Evolutionary conservation across 2,888 invertebrate species (phyloP).

Genomic region (Tenthredo scrophulariae): DNA sequence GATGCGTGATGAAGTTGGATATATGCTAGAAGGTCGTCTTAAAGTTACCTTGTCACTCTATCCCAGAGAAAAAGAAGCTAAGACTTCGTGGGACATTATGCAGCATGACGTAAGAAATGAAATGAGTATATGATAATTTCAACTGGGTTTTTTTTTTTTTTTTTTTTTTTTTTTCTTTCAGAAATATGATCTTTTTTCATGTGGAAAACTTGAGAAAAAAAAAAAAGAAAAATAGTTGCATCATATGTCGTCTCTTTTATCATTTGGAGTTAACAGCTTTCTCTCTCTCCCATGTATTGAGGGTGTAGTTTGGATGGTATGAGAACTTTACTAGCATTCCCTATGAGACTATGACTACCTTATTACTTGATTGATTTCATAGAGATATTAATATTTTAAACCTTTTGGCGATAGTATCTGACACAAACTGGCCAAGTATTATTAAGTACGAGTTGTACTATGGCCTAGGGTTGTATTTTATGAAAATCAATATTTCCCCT

Average conservation of each 20-base stretch:
- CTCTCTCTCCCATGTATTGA: not conserved
- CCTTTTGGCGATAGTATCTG: not conserved
- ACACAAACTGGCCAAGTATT: not conserved
- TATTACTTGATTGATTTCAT: not conserved
- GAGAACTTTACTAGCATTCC: not conserved
- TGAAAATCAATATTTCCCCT: constrained; percentile 27
- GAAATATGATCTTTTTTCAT: too few species aligned
- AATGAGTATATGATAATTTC: not conserved
- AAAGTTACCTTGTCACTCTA: constrained; percentile 87
- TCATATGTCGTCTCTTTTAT: not conserved
- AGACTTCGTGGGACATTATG: constrained; percentile 90
- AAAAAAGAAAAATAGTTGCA: too few species aligned
- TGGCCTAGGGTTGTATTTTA: not conserved
- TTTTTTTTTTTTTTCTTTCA: too few species aligned
- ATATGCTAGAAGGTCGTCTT: constrained; percentile 85
- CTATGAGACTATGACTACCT: not conserved
- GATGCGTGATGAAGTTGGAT: constrained; percentile 85
- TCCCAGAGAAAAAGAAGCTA: constrained; percentile 82
- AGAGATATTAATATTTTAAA: not conserved
- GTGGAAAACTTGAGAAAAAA: too few species aligned
- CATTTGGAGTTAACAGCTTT: not conserved
- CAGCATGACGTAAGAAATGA: constrained; percentile 90
- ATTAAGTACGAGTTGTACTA: not conserved
- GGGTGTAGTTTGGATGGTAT: not conserved
- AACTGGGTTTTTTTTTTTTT: too few species aligned